Evolutionary conservation across 2,888 invertebrate genomes (phyloP).

Genomic region (Philonicus albiceps): DNA sequence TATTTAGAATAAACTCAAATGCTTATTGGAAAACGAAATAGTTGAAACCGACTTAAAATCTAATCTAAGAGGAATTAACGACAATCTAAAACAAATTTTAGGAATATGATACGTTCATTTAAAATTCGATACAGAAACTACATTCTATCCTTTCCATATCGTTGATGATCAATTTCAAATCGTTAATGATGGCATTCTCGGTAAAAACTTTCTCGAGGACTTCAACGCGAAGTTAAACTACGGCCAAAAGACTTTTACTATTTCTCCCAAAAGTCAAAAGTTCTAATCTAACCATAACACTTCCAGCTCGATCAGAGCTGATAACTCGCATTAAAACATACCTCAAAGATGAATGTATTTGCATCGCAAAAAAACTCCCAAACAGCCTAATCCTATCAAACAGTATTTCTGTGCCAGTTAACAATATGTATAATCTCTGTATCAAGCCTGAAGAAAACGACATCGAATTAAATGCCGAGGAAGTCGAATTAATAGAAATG

Average conservation of each 20-base stretch:
- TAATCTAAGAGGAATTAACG: not conserved
- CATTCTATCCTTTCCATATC: not conserved
- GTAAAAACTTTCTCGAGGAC: not conserved
- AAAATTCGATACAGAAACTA: not conserved
- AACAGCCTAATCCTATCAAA: not conserved
- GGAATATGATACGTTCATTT: not conserved
- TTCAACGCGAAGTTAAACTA: not conserved
- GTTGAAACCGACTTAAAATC: not conserved
- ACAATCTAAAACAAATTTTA: not conserved
- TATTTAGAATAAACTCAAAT: not conserved
- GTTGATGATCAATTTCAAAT: not conserved
- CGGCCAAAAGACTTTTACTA: not conserved
- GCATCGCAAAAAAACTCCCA: not conserved
- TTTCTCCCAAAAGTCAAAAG: not conserved
- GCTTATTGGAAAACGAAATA: not conserved
- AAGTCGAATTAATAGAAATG: not conserved
- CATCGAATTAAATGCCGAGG: not conserved
- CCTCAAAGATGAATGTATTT: not conserved
- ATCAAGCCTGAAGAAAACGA: not conserved
- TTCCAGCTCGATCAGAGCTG: conserved; percentile 3
- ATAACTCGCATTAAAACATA: not conserved
- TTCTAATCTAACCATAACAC: not conserved
- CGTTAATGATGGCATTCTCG: too few species aligned
- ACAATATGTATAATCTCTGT: conserved; percentile 11
- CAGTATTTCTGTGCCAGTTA: not conserved